Base-by-base conservation (phyloP, 2,113 vertebrate species). In the Mesocricetus auratus region DNA sequence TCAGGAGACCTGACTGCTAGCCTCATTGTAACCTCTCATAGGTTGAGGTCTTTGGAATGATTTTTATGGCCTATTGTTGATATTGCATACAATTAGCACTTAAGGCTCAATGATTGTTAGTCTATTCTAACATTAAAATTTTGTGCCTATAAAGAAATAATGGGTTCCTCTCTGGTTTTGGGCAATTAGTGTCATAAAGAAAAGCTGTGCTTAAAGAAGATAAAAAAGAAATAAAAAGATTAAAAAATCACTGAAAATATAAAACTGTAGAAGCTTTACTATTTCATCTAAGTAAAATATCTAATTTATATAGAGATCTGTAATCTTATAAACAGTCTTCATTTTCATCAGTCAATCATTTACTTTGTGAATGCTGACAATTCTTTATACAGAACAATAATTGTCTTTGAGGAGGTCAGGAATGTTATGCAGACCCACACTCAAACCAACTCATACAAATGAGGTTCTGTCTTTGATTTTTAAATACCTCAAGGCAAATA, bases 71-170 rank as follows among this genome's bases (percentile, higher is more conserved):
- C 2, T 33, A 81, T 39, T 39, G n/a, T 96, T 96, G 75, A 26
- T 89, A 82, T 58, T 92, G 42, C 86, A 39, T 95, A 64, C 86
- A 90, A 92, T 88, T 90, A 88, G 19, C 13, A 87, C 36, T 29
- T 53, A 95, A 92, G 21, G 79, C 62, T 71, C 86, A 94, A 56
- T 90, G 29, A 78, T 86, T 90, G 93, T 56, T 91, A 64, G 33
- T 62, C 11, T 90, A 5, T 95, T 81, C 39, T 66, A 79, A 17
- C 39, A 93, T 95, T 95, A 96, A 95, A 91, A 53, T 95, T 88
- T 69, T 78, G 45, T 94, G 10, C 6, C 47, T 95, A 91, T 95
- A 81, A 96, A 92, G 79, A 97, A 96, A 95, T 96, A 93, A 96
- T 97, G 58, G 50, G 5, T 7, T 69, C 58, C 4, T 85, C 75